These are phyloP conservation scores for Aporophyla lueneburgensis DNA, from an alignment of 2,888 invertebrate species.

Conservation along the genomic window DNA sequence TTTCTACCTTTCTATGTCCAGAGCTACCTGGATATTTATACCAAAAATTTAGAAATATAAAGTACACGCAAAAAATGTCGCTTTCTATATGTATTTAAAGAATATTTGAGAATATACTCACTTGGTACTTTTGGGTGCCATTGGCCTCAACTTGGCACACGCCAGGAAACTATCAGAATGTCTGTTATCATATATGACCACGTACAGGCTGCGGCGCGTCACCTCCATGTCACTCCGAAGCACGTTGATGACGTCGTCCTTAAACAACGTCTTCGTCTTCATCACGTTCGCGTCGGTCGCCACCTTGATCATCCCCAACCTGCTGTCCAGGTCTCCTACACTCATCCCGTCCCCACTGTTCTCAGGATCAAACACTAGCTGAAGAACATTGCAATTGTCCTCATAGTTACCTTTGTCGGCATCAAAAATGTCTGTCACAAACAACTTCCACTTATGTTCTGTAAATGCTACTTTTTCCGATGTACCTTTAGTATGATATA, in stretches of 20 bases:
- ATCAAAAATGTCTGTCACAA: conserved; percentile 96
- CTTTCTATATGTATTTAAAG: background rate
- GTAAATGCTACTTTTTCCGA: conserved; percentile 90
- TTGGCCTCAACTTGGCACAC: conserved; percentile 95
- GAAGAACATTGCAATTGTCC: conserved; percentile 96
- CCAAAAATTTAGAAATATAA: background rate
- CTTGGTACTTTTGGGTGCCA: conserved; percentile 93
- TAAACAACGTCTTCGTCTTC: conserved; percentile 91
- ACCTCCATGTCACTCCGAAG: conserved; percentile 94
- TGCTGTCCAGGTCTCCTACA: conserved; percentile 94
- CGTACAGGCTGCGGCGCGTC: conserved; percentile 94
- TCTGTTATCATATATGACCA: conserved; percentile 95
- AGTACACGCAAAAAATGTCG: background rate
- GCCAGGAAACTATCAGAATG: conserved; percentile 94
- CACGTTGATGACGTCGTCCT: conserved; percentile 93
- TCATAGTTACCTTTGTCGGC: conserved; percentile 92
- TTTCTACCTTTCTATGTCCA: background rate
- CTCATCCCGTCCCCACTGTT: conserved; percentile 92
- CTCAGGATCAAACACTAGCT: conserved; percentile 96
- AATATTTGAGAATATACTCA: conserved; percentile 82
- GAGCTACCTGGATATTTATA: background rate
- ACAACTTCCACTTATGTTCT: conserved; percentile 96
- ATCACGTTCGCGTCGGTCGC: conserved; percentile 91
- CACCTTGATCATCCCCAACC: conserved; percentile 94
- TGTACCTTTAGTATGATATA: conserved; percentile 92